Base-by-base conservation (phyloP, 2,888 invertebrate species). In the Plebejus anna region DNA sequence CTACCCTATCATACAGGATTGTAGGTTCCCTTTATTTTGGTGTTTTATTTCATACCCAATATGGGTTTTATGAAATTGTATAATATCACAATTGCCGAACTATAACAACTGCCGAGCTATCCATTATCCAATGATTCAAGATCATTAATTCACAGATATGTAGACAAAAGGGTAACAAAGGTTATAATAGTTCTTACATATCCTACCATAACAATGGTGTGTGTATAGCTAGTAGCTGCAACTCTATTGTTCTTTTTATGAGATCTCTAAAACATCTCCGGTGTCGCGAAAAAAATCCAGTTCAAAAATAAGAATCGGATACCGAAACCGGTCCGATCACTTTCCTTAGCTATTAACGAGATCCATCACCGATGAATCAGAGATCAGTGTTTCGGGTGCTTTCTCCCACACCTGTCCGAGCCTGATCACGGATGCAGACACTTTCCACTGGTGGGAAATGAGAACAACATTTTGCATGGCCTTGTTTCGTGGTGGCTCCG, bases 371-470 rank as follows among this genome's bases (percentile, higher is more conserved):
- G 87, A 87, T 92, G 92, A 92, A 85, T 92, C 92, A 90, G 84
- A 84, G 84, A 86, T 89, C 84, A 85, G 84, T 89, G 90, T 89
- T 91, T 92, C 89, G 84, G 90, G 89, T 92, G 92, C 92, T 92
- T 92, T 92, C 92, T 91, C 92, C 90, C 90, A 90, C 91, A 91
- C 92, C 91, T 92, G 92, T 85, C 88, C 88, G 88, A 89, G 90
- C 90, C 88, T 87, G 88, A 89, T 90, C 90, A 88, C 92, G 92
- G 92, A 92, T 92, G 85, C 88, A 87, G 88, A 87, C 89, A 92
- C 92, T 92, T 92, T 92, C 92, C 91, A 92, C 89, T 87, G 85
- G 85, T 83, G 88, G 90, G 88, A 90, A 92, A 90, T 90, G 92
- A 89, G 92, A 90, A 88, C 91, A 89, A 83, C 82, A 89, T 88